Conservation (phyloP, 2,888 invertebrate genomes). For the Hyposoter dolosus region DNA sequence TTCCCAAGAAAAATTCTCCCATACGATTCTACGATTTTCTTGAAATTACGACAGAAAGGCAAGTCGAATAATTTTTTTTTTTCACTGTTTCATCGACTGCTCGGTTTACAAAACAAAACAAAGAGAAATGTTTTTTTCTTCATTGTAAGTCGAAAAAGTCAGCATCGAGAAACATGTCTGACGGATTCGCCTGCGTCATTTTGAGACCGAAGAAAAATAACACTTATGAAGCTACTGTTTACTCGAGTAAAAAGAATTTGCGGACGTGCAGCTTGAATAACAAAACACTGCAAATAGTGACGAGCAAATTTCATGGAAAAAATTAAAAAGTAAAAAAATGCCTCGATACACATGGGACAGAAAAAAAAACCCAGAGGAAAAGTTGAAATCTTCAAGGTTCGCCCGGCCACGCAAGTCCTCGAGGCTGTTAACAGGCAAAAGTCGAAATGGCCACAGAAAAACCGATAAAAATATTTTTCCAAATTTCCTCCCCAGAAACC, state of each 20-base stretch:
- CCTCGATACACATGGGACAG: neutral
- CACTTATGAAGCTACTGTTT: neutral
- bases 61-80: no score
- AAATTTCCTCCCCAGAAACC: neutral
- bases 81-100: no score
- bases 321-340: neutral
- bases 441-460: neutral
- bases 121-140: neutral
- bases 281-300: slow-evolving; percentile 29
- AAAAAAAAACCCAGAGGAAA: neutral
- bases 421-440: neutral
- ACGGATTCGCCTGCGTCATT: neutral
- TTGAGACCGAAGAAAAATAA: neutral
- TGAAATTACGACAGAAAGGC: no score
- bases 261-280: slow-evolving; percentile 11
- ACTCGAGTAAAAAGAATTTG: neutral
- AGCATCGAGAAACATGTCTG: neutral
- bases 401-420: neutral
- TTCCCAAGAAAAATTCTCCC: no score
- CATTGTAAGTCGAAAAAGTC: neutral
- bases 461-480: neutral
- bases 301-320: slow-evolving; percentile 47
- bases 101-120: neutral
- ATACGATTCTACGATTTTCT: no score
- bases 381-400: neutral